Conservation (phyloP, 2,888 invertebrate species). For the Trissolcus brochymenae region DNA sequence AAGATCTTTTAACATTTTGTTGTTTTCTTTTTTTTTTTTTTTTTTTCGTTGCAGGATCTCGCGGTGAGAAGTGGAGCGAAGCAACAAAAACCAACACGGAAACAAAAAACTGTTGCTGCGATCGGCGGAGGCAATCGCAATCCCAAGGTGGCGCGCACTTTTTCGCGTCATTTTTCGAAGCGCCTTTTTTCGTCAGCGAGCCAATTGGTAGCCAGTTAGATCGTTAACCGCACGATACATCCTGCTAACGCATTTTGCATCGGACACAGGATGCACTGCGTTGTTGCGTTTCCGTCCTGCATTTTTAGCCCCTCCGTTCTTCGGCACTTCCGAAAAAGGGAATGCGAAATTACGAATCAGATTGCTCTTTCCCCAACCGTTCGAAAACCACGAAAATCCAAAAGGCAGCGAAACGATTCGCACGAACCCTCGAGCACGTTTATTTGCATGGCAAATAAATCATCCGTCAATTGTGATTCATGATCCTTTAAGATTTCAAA, state of each 20-base stretch:
- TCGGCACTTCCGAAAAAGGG: slow-evolving; percentile 52
- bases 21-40: too few species aligned
- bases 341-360: slow-evolving; percentile 45
- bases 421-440: neutral
- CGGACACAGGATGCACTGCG: slow-evolving; percentile 56
- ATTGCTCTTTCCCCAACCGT: slow-evolving; percentile 40
- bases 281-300: slow-evolving; percentile 55
- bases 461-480: neutral
- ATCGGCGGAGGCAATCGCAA: slow-evolving; percentile 37
- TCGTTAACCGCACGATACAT: slow-evolving; percentile 59
- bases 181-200: slow-evolving; percentile 38
- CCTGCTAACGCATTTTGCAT: slow-evolving; percentile 59
- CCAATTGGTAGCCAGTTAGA: slow-evolving; percentile 55
- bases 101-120: slow-evolving; percentile 52
- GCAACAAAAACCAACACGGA: slow-evolving; percentile 42
- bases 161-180: neutral
- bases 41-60: too few species aligned
- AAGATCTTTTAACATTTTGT: too few species aligned
- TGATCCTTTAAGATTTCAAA: neutral
- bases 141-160: slow-evolving; percentile 44
- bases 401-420: slow-evolving; percentile 6
- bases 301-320: slow-evolving; percentile 47
- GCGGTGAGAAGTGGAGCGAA: neutral
- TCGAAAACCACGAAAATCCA: slow-evolving; percentile 8
- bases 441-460: slow-evolving; percentile 42